A percentile compares a stretch with the other conserved stretches of the same genome.
These are phyloP conservation scores for Danio albolineatus DNA, from an alignment of 2,797 vertebrate genomes.

Conservation along the genomic window DNA sequence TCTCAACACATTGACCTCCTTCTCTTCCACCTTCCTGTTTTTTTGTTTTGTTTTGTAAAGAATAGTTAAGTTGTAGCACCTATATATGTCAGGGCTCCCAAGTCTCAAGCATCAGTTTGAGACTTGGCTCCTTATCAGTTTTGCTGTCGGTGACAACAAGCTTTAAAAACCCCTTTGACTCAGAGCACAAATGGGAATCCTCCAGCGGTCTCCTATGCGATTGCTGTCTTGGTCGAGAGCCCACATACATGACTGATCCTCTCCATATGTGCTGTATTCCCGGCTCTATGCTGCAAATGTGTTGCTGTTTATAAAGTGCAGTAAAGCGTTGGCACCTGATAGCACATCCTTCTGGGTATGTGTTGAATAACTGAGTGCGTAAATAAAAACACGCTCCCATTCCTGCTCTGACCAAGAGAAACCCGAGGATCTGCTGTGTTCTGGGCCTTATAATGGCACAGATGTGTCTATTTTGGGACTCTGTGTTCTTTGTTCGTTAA, in stretches of 20 bases:
- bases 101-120: too few species aligned
- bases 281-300: slow-evolving; percentile 53
- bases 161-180: neutral
- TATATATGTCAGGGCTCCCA: too few species aligned
- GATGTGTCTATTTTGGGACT: neutral
- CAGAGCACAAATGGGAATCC: neutral
- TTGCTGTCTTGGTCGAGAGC: slow-evolving; percentile 19
- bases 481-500: neutral
- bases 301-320: slow-evolving; percentile 55
- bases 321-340: slow-evolving; percentile 54
- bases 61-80: too few species aligned
- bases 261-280: slow-evolving; percentile 44
- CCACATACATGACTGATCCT: neutral
- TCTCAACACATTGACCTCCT: slow-evolving; percentile 37
- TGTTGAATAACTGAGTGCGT: slow-evolving; percentile 54
- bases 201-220: neutral
- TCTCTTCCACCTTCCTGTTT: neutral
- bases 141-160: neutral
- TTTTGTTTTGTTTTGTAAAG: too few species aligned
- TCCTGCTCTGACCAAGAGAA: slow-evolving; percentile 5
- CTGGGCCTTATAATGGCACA: slow-evolving; percentile 10
- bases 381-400: slow-evolving; percentile 60
- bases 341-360: slow-evolving; percentile 40
- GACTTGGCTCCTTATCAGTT: neutral
- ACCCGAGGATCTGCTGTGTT: neutral